These are phyloP conservation scores for Oenanthe melanoleuca DNA, from an alignment of 2,113 vertebrate genomes.

Conservation along the genomic window DNA sequence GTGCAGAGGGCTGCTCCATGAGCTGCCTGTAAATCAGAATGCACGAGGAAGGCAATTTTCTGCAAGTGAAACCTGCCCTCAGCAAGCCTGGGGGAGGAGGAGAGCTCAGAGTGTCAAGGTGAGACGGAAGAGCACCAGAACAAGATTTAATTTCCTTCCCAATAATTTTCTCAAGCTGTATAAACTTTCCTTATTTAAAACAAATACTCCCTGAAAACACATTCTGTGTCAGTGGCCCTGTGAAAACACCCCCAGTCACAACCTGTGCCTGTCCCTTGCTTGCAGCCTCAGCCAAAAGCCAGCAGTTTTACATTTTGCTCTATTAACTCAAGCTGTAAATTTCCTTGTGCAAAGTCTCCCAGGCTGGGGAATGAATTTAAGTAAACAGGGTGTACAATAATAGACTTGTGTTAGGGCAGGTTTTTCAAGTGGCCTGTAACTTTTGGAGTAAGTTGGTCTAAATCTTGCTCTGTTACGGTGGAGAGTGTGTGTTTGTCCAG, in stretches of 20 bases:
- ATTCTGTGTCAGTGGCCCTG: slow-evolving; percentile 48
- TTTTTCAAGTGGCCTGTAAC: slow-evolving; percentile 49
- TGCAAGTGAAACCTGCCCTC: slow-evolving; percentile 25
- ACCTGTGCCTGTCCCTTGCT: slow-evolving; percentile 37
- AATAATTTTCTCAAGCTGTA: slow-evolving; percentile 77
- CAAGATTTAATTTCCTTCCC: slow-evolving; percentile 70
- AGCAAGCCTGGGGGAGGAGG: slow-evolving; percentile 9
- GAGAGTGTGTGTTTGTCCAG: background rate
- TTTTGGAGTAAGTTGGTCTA: background rate
- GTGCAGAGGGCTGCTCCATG: background rate
- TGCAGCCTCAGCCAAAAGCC: slow-evolving; percentile 39
- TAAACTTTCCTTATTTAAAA: slow-evolving; percentile 75
- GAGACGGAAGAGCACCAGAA: slow-evolving; percentile 61
- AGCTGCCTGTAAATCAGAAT: background rate
- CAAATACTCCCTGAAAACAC: slow-evolving; percentile 70
- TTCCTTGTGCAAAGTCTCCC: slow-evolving; percentile 47
- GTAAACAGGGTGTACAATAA: background rate
- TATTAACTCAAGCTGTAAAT: slow-evolving; percentile 33
- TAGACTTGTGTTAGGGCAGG: slow-evolving; percentile 36
- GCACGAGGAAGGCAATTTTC: background rate
- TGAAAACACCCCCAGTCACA: slow-evolving; percentile 64
- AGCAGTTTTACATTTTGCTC: slow-evolving; percentile 63
- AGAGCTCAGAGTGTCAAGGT: slow-evolving; percentile 43
- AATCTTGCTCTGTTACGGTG: background rate
- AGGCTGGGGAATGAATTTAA: slow-evolving; percentile 28